phyloP scores from a whole-genome alignment of 2,113 vertebrate species.

The Eclectus roratus region DNA sequence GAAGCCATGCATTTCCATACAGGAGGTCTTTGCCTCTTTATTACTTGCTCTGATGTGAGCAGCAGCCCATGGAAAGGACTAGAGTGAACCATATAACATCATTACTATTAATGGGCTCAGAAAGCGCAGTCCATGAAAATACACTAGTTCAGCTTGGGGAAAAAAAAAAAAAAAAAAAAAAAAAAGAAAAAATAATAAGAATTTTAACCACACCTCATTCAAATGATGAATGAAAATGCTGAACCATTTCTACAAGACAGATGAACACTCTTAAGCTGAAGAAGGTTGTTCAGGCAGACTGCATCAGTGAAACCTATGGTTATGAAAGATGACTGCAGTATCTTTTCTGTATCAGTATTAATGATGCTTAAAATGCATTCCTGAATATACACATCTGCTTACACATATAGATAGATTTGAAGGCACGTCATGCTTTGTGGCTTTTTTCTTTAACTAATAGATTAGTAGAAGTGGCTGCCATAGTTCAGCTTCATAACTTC shows the following conservation, averaged over 20 bases:
- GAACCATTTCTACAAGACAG: conserved; percentile 51
- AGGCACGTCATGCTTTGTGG: not conserved
- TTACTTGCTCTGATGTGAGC: conserved; percentile 42
- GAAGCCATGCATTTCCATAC: not conserved
- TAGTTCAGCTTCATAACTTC: conserved; percentile 62
- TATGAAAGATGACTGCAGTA: conserved; percentile 58
- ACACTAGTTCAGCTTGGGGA: not conserved
- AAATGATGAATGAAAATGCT: conserved; percentile 67
- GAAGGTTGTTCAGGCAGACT: conserved; percentile 29
- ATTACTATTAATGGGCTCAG: conserved; percentile 65
- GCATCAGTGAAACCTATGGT: conserved; percentile 37
- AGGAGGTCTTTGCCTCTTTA: conserved; percentile 37
- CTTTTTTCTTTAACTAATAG: conserved; percentile 51
- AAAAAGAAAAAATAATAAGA: not conserved
- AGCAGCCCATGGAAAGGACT: conserved; percentile 42
- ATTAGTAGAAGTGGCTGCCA: conserved; percentile 43
- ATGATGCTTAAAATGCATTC: conserved; percentile 67
- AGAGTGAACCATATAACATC: conserved; percentile 46
- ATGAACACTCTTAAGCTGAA: conserved; percentile 46
- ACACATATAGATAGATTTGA: conserved; percentile 23
- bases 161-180: not conserved
- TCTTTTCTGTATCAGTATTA: conserved; percentile 57
- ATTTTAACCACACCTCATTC: conserved; percentile 55
- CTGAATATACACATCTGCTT: conserved; percentile 65
- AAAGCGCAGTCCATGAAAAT: conserved; percentile 57